Conservation (phyloP, 2,888 invertebrate genomes). For the Orgyia antiqua region DNA sequence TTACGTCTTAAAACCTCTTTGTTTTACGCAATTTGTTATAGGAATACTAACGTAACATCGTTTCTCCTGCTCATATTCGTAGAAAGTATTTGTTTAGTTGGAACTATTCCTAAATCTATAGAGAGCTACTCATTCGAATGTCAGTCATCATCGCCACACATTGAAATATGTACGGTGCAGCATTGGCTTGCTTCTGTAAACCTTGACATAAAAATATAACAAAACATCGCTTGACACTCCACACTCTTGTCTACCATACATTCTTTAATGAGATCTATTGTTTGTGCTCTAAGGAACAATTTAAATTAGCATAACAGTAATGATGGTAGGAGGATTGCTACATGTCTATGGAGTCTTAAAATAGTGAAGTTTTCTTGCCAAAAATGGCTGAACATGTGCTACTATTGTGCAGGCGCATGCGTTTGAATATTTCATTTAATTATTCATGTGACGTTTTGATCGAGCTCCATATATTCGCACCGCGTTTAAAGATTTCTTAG, state of each 20-base stretch:
- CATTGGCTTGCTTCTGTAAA: constrained; percentile 34
- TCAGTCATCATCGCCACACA: constrained; percentile 16
- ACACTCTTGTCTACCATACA: constrained; percentile 19
- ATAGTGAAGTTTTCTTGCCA: neutral
- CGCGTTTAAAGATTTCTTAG: too few species aligned
- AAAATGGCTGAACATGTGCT: neutral
- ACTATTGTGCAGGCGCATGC: too few species aligned
- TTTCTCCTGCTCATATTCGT: too few species aligned
- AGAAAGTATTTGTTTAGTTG: constrained; percentile 1
- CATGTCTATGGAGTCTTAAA: neutral
- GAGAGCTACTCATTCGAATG: constrained; percentile 3
- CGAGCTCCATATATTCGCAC: too few species aligned
- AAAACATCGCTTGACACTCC: constrained; percentile 59
- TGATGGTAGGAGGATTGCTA: neutral
- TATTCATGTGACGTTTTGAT: too few species aligned
- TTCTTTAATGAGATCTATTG: constrained; percentile 15
- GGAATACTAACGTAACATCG: too few species aligned
- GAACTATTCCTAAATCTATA: constrained; percentile 6
- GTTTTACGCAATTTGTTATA: too few species aligned
- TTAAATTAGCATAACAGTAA: constrained; percentile 11
- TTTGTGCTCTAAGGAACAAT: constrained; percentile 16
- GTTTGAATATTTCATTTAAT: too few species aligned
- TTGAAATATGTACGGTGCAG: constrained; percentile 24
- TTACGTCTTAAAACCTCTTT: too few species aligned
- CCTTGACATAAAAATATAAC: constrained; percentile 69